These are phyloP conservation scores for Tetrao urogallus DNA, from an alignment of 2,113 vertebrate species.

Conservation along the genomic window DNA sequence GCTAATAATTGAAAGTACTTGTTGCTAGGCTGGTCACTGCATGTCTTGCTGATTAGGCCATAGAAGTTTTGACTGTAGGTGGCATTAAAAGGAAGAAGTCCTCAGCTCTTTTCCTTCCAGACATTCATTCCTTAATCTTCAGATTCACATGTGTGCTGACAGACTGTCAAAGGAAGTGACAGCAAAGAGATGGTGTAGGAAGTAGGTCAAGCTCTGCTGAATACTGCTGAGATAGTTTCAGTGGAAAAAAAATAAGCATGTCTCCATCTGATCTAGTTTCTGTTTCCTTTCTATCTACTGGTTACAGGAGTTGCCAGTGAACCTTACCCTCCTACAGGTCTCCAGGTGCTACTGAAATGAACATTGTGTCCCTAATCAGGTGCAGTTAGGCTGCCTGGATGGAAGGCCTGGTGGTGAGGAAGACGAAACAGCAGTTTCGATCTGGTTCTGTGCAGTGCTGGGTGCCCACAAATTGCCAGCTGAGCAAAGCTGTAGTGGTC, in stretches of 20 bases:
- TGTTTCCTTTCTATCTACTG: neutral
- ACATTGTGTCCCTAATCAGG: fast-evolving
- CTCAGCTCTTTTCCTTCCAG: neutral
- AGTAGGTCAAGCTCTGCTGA: neutral
- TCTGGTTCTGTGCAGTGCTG: neutral
- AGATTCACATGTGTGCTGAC: neutral
- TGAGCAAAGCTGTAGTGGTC: neutral
- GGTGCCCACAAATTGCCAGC: fast-evolving
- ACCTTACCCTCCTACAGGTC: neutral
- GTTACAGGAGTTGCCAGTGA: neutral
- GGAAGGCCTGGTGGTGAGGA: neutral
- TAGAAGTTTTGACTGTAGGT: constrained; percentile 29
- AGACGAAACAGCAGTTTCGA: neutral
- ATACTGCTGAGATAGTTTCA: constrained; percentile 7
- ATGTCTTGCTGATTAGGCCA: neutral
- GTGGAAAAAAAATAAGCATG: neutral
- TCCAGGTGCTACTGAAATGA: neutral
- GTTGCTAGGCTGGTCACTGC: neutral
- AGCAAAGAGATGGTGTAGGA: constrained; percentile 10
- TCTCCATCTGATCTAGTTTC: constrained; percentile 64
- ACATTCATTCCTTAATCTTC: neutral
- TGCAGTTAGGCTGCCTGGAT: neutral
- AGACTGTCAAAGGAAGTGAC: constrained; percentile 60
- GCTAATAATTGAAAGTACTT: constrained; percentile 15
- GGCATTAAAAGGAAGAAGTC: constrained; percentile 7